Conservation (phyloP, 30 jellyfish, hydroid and myxozoan species). For the Mastigias papua region DNA sequence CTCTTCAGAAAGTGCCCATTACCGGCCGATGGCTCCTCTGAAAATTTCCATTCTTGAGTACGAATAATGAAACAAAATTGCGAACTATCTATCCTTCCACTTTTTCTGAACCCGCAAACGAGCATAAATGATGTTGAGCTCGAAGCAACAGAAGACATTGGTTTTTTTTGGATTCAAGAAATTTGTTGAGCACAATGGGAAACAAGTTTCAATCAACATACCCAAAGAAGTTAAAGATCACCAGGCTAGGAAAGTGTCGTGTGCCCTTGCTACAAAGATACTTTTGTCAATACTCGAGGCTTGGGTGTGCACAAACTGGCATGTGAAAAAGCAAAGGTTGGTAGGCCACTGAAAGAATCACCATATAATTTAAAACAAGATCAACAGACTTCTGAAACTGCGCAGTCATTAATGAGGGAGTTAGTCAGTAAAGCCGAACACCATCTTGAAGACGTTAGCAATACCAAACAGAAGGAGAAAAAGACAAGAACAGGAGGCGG, state of each 20-base stretch:
- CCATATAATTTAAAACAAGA: neutral
- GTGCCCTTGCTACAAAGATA: slow-evolving; percentile 62
- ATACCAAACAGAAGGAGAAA: neutral
- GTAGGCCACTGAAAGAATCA: neutral
- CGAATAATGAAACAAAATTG: too few species aligned
- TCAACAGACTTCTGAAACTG: neutral
- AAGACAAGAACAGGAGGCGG: slow-evolving; percentile 31
- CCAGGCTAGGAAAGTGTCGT: neutral
- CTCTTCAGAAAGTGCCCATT: too few species aligned
- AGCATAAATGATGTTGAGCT: neutral
- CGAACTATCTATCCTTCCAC: too few species aligned
- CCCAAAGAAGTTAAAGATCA: slow-evolving; percentile 55
- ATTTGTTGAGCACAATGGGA: slow-evolving; percentile 41
- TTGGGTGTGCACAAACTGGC: slow-evolving; percentile 55
- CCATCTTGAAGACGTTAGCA: neutral
- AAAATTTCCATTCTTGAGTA: too few species aligned
- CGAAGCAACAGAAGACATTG: neutral
- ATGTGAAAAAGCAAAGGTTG: slow-evolving; percentile 12
- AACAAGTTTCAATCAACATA: slow-evolving; percentile 41
- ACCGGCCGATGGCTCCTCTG: too few species aligned
- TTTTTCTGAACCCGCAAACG: too few species aligned
- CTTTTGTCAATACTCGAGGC: slow-evolving; percentile 57
- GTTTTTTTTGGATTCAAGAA: slow-evolving; percentile 42
- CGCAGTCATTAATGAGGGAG: neutral
- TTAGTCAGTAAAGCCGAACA: neutral